A percentile compares a stretch with the other conserved stretches of the same genome.
These are phyloP conservation scores for Phengaris alcon DNA, from an alignment of 2,888 invertebrate genomes.

Conservation along the genomic window DNA sequence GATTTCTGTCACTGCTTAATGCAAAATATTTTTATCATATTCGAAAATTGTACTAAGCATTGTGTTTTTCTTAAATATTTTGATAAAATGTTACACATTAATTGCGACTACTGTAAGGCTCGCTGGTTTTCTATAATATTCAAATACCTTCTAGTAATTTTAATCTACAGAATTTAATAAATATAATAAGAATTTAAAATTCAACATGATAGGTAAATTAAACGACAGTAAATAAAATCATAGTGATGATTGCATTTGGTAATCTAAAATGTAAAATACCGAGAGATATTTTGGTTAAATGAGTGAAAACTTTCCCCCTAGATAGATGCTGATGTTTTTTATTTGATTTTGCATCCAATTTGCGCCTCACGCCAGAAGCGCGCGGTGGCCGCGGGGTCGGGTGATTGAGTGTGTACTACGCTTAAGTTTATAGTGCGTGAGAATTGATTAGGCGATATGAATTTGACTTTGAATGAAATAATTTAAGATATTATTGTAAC, in stretches of 20 bases:
- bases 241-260: background rate
- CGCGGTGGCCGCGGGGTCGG: constrained; percentile 45
- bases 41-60: too few species aligned
- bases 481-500: background rate
- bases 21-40: too few species aligned
- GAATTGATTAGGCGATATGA: background rate
- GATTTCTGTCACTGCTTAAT: too few species aligned
- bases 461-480: background rate
- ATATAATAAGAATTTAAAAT: too few species aligned
- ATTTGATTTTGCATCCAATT: constrained; percentile 75
- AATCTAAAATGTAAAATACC: constrained; percentile 21
- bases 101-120: too few species aligned
- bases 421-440: constrained; percentile 22
- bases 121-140: too few species aligned
- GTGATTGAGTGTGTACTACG: constrained; percentile 39
- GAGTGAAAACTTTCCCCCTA: constrained; percentile 30
- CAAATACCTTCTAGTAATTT: too few species aligned
- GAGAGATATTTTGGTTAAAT: constrained; percentile 14
- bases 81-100: too few species aligned
- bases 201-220: too few species aligned
- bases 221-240: background rate
- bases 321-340: constrained; percentile 59
- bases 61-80: too few species aligned
- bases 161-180: too few species aligned
- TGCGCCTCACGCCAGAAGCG: constrained; percentile 61